Evolutionary conservation across 2,797 vertebrate genomes (phyloP).

Genomic region (Lepus townsendii): DNA sequence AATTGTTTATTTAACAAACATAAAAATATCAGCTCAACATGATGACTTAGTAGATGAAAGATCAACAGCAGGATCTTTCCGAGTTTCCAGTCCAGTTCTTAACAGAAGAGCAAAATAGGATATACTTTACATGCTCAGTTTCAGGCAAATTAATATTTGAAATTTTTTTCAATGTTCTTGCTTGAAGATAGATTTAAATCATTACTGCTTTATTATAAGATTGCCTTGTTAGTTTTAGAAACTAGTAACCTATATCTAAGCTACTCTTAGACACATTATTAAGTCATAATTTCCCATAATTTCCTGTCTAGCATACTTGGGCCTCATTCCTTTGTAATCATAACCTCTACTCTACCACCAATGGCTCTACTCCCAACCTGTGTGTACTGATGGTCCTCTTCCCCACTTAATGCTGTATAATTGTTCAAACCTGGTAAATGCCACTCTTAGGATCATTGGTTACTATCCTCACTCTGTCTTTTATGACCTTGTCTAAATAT

Average conservation of each 20-base stretch:
- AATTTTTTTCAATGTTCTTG: neutral
- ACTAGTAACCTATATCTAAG: neutral
- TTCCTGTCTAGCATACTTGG: too few relatives aligned
- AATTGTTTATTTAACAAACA: neutral
- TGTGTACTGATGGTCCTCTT: too few relatives aligned
- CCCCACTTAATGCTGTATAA: too few relatives aligned
- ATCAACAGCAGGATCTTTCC: neutral
- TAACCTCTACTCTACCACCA: too few relatives aligned
- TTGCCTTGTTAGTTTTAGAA: slow-evolving; percentile 13
- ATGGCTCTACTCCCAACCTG: too few relatives aligned
- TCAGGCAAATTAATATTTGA: neutral
- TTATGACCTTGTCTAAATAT: too few relatives aligned
- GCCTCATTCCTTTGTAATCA: too few relatives aligned
- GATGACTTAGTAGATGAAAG: slow-evolving; percentile 5
- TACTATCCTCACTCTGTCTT: too few relatives aligned
- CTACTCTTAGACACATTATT: neutral
- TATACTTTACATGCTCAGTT: neutral
- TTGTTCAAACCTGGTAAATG: too few relatives aligned
- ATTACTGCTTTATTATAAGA: neutral
- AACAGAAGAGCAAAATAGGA: neutral
- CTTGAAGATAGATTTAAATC: slow-evolving; percentile 6
- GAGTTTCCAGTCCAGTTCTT: neutral
- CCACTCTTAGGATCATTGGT: too few relatives aligned
- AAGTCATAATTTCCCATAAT: neutral
- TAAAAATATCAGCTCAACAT: neutral